Evolutionary conservation across 2,797 vertebrate genomes (phyloP).

Genomic region (Poeciliopsis turneri): DNA sequence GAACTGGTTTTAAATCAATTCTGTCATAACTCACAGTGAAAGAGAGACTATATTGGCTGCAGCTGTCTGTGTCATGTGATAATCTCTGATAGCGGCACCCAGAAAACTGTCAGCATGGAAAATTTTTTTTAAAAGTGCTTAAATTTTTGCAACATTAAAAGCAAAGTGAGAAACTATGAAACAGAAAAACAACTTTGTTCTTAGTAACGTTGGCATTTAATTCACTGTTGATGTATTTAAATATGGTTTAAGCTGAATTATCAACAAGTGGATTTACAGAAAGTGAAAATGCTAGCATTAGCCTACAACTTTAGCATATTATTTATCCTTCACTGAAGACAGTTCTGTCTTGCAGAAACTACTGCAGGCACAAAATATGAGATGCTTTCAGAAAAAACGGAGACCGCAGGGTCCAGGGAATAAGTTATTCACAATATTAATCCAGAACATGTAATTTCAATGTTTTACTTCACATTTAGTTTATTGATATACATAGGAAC

Average conservation of each 20-base stretch:
- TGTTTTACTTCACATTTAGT: not conserved
- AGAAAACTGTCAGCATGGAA: not conserved
- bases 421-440: not conserved
- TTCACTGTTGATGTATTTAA: not conserved
- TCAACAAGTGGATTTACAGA: not conserved
- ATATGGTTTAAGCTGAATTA: not conserved
- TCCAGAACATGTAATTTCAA: not conserved
- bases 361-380: not conserved
- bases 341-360: not conserved
- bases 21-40: not conserved
- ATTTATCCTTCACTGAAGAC: not conserved
- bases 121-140: not conserved
- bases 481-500: not conserved
- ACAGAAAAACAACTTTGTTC: not conserved
- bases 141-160: not conserved
- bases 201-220: not conserved
- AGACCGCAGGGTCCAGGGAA: not conserved
- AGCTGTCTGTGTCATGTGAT: not conserved
- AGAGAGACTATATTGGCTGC: not conserved
- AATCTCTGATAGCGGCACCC: not conserved
- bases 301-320: not conserved
- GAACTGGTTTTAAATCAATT: not conserved
- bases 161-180: not conserved
- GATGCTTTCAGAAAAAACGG: not conserved
- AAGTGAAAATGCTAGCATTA: not conserved